Conservation (phyloP, 2,888 invertebrate species). For the Amblyteles armatorius region DNA sequence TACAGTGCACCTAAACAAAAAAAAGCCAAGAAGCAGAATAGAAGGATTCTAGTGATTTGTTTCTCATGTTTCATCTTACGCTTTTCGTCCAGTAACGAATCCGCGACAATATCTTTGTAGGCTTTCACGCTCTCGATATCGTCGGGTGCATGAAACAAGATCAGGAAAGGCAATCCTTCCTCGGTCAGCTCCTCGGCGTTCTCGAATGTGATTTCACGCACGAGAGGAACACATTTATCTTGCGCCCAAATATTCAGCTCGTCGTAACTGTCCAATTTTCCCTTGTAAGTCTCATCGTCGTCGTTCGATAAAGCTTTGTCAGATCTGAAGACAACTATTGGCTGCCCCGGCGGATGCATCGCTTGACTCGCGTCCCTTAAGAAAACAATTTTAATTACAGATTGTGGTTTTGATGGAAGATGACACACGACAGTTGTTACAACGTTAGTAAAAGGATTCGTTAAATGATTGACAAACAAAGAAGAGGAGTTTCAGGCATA, state of each 20-base stretch:
- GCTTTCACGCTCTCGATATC: constrained; percentile 93
- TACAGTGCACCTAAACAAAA: neutral
- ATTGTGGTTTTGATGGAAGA: neutral
- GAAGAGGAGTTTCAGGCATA: constrained; percentile 27
- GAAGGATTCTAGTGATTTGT: neutral
- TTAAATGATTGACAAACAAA: neutral
- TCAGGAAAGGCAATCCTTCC: constrained; percentile 99
- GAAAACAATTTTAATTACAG: neutral
- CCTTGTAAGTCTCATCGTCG: constrained; percentile 93
- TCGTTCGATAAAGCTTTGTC: constrained; percentile 93
- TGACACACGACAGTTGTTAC: neutral
- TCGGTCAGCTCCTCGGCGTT: constrained; percentile 99
- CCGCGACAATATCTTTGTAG: constrained; percentile 92
- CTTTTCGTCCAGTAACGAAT: constrained; percentile 94
- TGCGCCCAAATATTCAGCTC: constrained; percentile 95
- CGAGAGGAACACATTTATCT: constrained; percentile 97
- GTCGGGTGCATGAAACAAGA: constrained; percentile 96
- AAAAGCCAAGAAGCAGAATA: neutral
- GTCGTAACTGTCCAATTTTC: constrained; percentile 91
- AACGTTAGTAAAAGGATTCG: neutral
- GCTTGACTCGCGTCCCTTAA: constrained; percentile 88
- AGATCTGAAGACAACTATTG: constrained; percentile 93
- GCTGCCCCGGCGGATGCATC: constrained; percentile 94
- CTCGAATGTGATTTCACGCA: constrained; percentile 99
- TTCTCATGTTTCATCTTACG: constrained; percentile 88